phyloP scores from a whole-genome alignment of 2,888 invertebrate species.

The Hydraecia micacea region DNA sequence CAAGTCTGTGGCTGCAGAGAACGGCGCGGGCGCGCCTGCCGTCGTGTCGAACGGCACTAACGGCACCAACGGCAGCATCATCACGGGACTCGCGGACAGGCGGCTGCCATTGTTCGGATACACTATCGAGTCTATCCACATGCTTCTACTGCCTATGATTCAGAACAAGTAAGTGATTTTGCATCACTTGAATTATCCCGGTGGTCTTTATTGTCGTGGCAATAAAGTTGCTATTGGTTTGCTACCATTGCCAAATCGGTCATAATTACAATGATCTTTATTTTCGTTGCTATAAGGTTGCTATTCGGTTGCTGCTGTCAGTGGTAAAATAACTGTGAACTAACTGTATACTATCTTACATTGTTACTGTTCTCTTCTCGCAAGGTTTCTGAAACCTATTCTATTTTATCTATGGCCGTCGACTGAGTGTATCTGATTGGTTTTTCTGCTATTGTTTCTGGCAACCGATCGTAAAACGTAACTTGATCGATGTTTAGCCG shows the following conservation, averaged over 20 bases:
- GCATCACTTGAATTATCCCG: no score
- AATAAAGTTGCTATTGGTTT: background rate
- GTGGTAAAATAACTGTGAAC: no score
- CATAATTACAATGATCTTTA: background rate
- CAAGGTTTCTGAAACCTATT: background rate
- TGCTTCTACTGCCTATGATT: constrained; percentile 99
- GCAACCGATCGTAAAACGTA: background rate
- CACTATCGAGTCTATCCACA: constrained; percentile 98
- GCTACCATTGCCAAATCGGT: background rate
- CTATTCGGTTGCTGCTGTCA: background rate
- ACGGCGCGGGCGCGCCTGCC: constrained; percentile 69
- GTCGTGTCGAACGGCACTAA: constrained; percentile 73
- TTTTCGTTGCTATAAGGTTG: background rate
- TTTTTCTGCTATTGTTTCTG: background rate
- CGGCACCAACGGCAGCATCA: constrained; percentile 77
- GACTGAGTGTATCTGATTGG: background rate
- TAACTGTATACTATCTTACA: background rate
- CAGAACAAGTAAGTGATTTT: constrained; percentile 93
- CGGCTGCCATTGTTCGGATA: constrained; percentile 97
- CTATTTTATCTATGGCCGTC: background rate
- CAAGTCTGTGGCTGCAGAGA: constrained; percentile 79
- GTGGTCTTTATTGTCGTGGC: no score
- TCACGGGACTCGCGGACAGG: constrained; percentile 93
- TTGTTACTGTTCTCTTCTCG: background rate
- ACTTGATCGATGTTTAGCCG: background rate